A percentile compares a stretch with the other conserved stretches of the same genome.
phyloP scores from a whole-genome alignment of 2,113 vertebrate species.

The Nycticebus coucang region DNA sequence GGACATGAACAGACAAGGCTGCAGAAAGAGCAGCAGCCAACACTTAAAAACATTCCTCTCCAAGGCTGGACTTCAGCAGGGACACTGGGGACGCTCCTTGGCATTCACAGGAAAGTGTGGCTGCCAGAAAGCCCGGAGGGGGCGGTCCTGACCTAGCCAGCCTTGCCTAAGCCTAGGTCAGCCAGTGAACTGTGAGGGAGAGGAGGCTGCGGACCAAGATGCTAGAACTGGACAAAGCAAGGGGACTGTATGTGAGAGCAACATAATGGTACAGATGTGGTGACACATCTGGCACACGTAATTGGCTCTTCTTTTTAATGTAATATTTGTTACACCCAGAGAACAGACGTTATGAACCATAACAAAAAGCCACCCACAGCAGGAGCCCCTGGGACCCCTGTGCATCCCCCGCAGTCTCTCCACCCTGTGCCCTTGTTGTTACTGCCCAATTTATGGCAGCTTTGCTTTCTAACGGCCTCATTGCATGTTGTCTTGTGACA shows the following conservation, averaged over 20 bases:
- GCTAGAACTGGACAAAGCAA: neutral
- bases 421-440: neutral
- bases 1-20: neutral
- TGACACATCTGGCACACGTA: too few relatives aligned
- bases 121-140: neutral
- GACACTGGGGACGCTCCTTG: neutral
- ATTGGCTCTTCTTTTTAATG: too few relatives aligned
- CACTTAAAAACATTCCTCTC: neutral
- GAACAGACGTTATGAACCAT: neutral
- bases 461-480: neutral
- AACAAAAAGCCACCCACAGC: neutral
- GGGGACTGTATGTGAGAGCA: too few relatives aligned
- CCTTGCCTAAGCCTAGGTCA: neutral
- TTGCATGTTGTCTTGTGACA: neutral
- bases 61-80: neutral
- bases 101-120: neutral
- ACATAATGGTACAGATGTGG: accelerated
- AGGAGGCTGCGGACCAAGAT: too few relatives aligned
- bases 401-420: neutral
- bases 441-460: too few relatives aligned
- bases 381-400: neutral
- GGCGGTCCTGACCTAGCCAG: neutral
- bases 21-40: neutral
- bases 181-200: neutral
- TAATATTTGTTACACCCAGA: neutral